Base-by-base conservation (phyloP, 2,888 invertebrate genomes). In the Caenorhabditis wallacei region DNA sequence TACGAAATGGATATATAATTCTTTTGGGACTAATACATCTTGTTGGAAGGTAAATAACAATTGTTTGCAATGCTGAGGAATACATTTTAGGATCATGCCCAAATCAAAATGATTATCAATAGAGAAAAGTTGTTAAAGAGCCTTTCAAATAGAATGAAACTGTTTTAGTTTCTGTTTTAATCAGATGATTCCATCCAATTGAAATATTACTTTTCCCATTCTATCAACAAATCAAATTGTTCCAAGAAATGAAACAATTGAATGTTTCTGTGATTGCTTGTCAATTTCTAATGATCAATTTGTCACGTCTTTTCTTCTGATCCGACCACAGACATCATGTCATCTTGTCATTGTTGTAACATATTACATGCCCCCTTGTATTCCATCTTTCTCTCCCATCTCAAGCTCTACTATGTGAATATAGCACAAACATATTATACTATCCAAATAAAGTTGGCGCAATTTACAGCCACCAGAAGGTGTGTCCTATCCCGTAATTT, bases 231-330 rank as follows among this genome's bases (percentile, higher is more conserved):
- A n/a, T 30, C 30, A 30, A 30, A 30, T 48, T 75, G 57, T 64
- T 57, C 66, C 48, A 2, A 48, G 46, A 48, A 18, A 40, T 40
- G 54, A 18, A 68, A 56, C 46, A 51, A 51, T 51, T 30, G 64
- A 24, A 30, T 30, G 26, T 46, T 63, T 63, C 48, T 30, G 20
- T 53, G 48, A 64, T 54, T 48, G 68, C 61, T 63, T 78, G 78
- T 78, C 78, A 76, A 63, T 51, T 69, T 46, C 48, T 61, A 53
- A 78, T 78, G 78, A 69, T 63, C 78, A 78, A 78, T 78, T 78
- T 78, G 78, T 78, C 78, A 69, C 68, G 37, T 69, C 78, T 69
- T 76, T 78, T 78, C 61, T 54, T 59, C 51, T n/a, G n/a, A 54
- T 51, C 53, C 68, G 68, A 76, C 68, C 76, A 75, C 75, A 75